Evolutionary conservation across 1,140 invertebrate species (phyloP).

Genomic region (Aphis craccivora): DNA sequence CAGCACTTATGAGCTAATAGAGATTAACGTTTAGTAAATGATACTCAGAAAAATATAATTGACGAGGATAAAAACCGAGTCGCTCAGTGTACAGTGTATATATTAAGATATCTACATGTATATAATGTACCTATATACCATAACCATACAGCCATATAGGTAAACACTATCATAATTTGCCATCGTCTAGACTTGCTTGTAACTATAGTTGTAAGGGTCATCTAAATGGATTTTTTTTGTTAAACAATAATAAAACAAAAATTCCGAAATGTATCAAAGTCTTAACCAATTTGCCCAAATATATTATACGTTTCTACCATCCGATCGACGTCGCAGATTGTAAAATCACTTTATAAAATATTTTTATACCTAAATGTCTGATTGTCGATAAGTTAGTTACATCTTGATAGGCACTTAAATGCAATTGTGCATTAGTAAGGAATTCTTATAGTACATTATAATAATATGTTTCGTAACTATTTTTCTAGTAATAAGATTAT

Average conservation of each 20-base stretch:
- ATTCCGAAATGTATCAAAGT: background rate
- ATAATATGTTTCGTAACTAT: background rate
- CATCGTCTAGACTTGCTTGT: constrained; percentile 33
- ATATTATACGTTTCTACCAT: background rate
- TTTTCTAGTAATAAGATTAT: background rate
- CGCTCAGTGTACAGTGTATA: background rate
- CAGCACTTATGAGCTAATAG: background rate
- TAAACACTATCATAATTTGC: background rate
- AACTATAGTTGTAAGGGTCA: background rate
- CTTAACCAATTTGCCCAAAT: background rate
- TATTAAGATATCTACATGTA: background rate
- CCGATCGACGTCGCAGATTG: background rate
- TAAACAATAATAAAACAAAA: background rate
- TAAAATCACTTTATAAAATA: background rate
- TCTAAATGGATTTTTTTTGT: constrained; percentile 20
- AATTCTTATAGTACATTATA: background rate
- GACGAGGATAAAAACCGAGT: no score
- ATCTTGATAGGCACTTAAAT: background rate
- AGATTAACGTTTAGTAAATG: background rate
- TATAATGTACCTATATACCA: background rate
- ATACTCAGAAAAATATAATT: background rate
- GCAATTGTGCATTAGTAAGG: constrained; percentile 9
- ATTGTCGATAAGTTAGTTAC: background rate
- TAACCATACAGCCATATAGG: background rate
- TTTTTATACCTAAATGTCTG: background rate